Base-by-base conservation (phyloP, 1,140 invertebrate genomes). In the Tetramorium parvispinum region DNA sequence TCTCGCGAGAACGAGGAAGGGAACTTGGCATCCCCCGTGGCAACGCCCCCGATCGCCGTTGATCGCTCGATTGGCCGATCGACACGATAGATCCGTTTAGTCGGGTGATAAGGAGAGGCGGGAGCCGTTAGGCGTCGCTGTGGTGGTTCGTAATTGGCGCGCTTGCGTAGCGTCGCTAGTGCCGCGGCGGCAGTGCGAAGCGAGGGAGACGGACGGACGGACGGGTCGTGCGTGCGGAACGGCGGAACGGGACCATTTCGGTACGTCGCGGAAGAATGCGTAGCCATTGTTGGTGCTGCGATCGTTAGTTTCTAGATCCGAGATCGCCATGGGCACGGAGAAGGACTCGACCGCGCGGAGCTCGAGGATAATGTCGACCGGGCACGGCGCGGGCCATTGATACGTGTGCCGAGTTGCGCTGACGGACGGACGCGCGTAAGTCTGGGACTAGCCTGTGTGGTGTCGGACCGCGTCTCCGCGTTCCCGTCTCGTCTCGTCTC, bases 231-330 rank as follows among this genome's bases (percentile, higher is more conserved):
- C 53, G 75, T 37, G 61, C 87, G 93, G 91, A 94, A 94, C 91
- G 75, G 6, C 37, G 93, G 93, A 94, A 94, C 66, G 37, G 94
- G 85, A 93, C 93, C 93, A 94, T 92, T 81, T 94, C 90, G 88
- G 92, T 93, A 93, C 92, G 92, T 94, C 93, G 94, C 88, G 91
- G 89, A 94, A 92, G 93, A 94, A 93, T 95, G 94, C 93, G 95
- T 95, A 95, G 95, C 95, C 95, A 95, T 95, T 95, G 95, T 95
- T 94, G 93, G 92, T 93, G 93, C 92, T 94, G 93, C 92, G 93
- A 93, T 93, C 92, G 91, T 94, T 93, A 93, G 92, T 93, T 93
- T 93, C 88, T 91, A 92, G 91, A 95, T 94, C 91, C 91, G 57
- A 53, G 91, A 94, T 94, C 91, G 93, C 93, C 91, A 94, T 95